Evolutionary conservation across 2,113 vertebrate species (phyloP).

Genomic region (Oreochromis spilurus): DNA sequence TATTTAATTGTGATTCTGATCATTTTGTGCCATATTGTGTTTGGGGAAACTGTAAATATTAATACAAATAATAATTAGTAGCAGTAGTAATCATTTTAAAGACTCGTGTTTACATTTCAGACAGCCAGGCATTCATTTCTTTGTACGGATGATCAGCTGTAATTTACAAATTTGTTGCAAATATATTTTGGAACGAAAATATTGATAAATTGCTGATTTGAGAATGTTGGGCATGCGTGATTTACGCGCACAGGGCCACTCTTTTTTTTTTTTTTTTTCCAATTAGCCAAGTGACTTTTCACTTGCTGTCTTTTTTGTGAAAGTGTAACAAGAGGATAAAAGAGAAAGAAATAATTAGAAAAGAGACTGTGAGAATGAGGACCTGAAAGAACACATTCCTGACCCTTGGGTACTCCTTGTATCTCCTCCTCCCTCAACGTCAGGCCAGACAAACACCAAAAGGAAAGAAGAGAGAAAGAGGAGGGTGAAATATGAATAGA

Average conservation of each 20-base stretch:
- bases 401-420: constrained; percentile 23
- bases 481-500: constrained; percentile 8
- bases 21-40: neutral
- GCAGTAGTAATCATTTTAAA: neutral
- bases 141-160: neutral
- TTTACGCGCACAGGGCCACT: neutral
- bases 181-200: neutral
- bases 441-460: neutral
- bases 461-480: neutral
- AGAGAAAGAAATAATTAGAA: neutral
- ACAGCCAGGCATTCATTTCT: neutral
- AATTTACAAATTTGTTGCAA: neutral
- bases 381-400: constrained; percentile 38
- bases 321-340: neutral
- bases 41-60: neutral
- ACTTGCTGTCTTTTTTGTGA: constrained; percentile 17
- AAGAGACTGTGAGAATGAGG: constrained; percentile 15
- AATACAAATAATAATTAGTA: neutral
- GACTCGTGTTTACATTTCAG: neutral
- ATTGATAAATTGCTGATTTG: neutral
- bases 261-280: constrained; percentile 14
- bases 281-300: constrained; percentile 42
- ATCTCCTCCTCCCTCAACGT: neutral
- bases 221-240: accelerated
- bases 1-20: neutral